Conservation (phyloP, 2,888 invertebrate species). For the Lasioglossum oenotherae region DNA sequence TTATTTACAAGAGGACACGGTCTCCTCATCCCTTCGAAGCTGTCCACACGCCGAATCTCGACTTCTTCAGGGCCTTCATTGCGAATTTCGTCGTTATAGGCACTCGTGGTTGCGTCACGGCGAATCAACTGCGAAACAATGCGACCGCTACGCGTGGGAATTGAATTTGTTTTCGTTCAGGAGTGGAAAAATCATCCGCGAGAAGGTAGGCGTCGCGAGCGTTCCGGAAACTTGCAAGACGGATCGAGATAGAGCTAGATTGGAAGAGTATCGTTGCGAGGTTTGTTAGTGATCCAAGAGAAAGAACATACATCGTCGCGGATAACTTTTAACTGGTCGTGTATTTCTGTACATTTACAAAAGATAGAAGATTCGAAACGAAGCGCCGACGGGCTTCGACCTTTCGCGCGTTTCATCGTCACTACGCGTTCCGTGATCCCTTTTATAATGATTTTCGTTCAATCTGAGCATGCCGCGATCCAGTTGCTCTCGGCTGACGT, state of each 20-base stretch:
- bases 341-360: constrained; percentile 23
- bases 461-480: constrained; percentile 16
- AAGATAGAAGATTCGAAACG: constrained; percentile 3
- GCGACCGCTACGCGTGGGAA: not conserved
- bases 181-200: not conserved
- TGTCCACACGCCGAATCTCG: constrained; percentile 6
- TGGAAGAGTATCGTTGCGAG: not conserved
- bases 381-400: not conserved
- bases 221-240: not conserved
- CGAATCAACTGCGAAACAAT: constrained; percentile 54
- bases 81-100: constrained; percentile 63
- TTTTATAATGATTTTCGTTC: constrained; percentile 41
- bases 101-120: constrained; percentile 67
- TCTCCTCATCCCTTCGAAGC: constrained; percentile 20
- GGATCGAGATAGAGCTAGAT: not conserved
- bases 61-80: constrained; percentile 18
- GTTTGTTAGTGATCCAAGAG: not conserved
- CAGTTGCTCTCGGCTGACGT: constrained; percentile 33
- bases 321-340: constrained; percentile 16
- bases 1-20: constrained; percentile 47
- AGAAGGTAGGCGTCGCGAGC: not conserved
- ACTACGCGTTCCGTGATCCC: constrained; percentile 62
- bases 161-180: not conserved
- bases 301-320: constrained; percentile 3
- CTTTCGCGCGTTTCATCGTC: constrained; percentile 23